Evolutionary conservation across 2,888 invertebrate species (phyloP), one percentile per base, ranked within the genome.

Genomic region (Selenia dentaria): DNA sequence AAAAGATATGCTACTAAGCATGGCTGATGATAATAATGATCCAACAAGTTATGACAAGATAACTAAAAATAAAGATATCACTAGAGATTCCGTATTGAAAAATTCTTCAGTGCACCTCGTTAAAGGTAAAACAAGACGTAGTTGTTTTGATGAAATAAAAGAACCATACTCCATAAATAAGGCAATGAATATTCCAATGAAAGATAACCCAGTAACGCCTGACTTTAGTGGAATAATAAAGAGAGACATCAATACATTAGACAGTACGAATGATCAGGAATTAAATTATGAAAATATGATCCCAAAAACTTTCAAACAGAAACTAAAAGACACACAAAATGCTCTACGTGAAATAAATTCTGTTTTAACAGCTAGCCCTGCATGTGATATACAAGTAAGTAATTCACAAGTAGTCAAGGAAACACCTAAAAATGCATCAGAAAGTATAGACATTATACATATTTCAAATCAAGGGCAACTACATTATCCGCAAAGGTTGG

Each of bases 131-230:
- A 63, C 46, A 34, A 70, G 66, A 44, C 71, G 66, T n/a, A 74
- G 70, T 2, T 51, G 54, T n/a, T 70, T 79, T 50, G 74, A 80
- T 8, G 80, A 82, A 64, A 58, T 85, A 0, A 77, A 73, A 56
- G 82, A 87, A 55, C 63, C 62, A 12, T 87, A 84, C 62, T 65
- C 79, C 1, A 85, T 88, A 11, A 88, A 88, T 62, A 61, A 74
- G 59, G 68, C 68, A 4, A 68, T 88, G 64, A 87, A 88, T 56
- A 85, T 85, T 50, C 62, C 86, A 16, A 51, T 84, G 37, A 72
- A 64, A 54, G 65, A 72, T 51, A 85, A 83, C 42, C 81, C 83
- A 8, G 57, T 82, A 0, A 50, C 54, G 25, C 69, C 66, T 6
- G 62, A 81, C 43, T 45, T 76, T 0, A 70, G 67, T 50, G 64